Base-by-base conservation (phyloP, 2,888 invertebrate genomes). In the Pachliopta kotzebuea region DNA sequence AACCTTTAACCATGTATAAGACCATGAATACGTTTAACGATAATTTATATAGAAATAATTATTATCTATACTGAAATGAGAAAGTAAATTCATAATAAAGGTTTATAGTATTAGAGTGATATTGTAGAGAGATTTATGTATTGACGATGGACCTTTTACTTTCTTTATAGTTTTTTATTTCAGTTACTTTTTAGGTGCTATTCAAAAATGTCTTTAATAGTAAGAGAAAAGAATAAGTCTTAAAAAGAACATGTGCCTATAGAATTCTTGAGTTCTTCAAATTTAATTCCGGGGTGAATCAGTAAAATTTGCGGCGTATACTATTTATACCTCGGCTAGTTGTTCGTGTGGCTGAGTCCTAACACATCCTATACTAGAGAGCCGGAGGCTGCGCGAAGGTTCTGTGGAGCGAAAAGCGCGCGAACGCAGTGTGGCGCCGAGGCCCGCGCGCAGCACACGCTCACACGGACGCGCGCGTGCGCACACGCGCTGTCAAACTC, bases 391-490 rank as follows among this genome's bases (percentile, higher is more conserved):
- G 80, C 79, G 80, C 78, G 85, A 83, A 86, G 88, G 89, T 85
- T 86, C 85, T 78, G 77, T 81, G 81, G 84, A 83, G 83, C 78
- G 85, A 89, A 91, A 90, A 90, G 90, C 90, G 90, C 90, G 91
- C 89, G 89, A 90, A 90, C 85, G 85, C 90, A 91, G 91, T 91
- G 85, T 84, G 80, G 87, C 85, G 88, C 86, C 83, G 89, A 83
- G 81, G 84, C 83, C 79, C 88, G 90, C 77, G 89, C 90, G 89
- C 89, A 83, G 68, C 80, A 87, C 90, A 90, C 90, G 90, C 85
- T 85, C 81, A 84, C 77, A 84, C 82, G 81, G 79, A 52, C 20
- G 80, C 82, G 84, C 83, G 82, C 79, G 82, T 78, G 78, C 70
- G 77, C 73, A 73, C 77, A 78, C 81, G 84, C 79, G 78, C 78